Conservation (phyloP, 2,113 vertebrate species). For the Chrysochloris asiatica region DNA sequence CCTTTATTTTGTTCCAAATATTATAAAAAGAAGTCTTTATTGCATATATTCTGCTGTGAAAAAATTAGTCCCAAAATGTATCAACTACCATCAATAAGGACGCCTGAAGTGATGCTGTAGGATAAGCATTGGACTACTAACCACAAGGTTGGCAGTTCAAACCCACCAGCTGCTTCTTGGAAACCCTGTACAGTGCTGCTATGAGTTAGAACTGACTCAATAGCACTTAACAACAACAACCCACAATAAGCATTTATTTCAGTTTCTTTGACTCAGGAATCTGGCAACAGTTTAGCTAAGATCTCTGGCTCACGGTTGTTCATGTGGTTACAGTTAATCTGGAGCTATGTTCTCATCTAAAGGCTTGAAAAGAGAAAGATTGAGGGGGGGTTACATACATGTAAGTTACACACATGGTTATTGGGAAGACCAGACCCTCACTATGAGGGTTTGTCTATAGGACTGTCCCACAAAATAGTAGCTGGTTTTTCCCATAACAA, state of each 20-base stretch:
- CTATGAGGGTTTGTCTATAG: neutral
- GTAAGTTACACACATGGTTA: neutral
- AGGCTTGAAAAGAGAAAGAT: neutral
- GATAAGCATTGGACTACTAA: too few species aligned
- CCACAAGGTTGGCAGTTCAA: too few species aligned
- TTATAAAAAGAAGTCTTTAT: neutral
- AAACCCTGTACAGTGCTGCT: too few species aligned
- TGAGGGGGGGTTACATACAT: neutral
- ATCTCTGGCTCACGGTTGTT: neutral
- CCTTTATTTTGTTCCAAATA: neutral
- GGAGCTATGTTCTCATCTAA: neutral
- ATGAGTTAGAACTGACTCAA: too few species aligned
- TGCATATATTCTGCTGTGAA: neutral
- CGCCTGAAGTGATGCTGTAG: too few species aligned
- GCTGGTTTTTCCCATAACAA: neutral
- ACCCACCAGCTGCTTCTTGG: too few species aligned
- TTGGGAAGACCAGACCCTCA: neutral
- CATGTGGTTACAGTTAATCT: neutral
- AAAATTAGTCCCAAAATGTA: too few species aligned
- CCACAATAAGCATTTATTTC: neutral
- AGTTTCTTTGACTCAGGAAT: neutral
- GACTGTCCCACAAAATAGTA: neutral
- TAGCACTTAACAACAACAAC: too few species aligned
- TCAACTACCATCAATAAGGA: too few species aligned
- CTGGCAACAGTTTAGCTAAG: neutral